phyloP scores from a whole-genome alignment of 2,797 vertebrate genomes.

The Austrolebias charrua region DNA sequence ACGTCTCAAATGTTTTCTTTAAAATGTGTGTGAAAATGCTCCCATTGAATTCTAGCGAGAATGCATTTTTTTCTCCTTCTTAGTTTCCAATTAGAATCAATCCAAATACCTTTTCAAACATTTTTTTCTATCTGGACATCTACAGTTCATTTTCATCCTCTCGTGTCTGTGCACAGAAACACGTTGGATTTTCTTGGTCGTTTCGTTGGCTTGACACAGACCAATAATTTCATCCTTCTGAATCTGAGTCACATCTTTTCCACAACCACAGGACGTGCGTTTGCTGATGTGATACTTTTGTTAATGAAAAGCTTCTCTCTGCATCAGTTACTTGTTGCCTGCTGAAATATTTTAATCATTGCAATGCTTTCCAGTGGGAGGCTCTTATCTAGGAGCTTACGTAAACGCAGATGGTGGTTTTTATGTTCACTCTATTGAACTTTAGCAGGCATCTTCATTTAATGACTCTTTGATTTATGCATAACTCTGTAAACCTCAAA shows the following conservation, averaged over 20 bases:
- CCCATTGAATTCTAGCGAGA: no score
- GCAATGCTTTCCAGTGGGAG: background rate
- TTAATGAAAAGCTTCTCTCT: slow-evolving; percentile 7
- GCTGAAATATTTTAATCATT: slow-evolving; percentile 1
- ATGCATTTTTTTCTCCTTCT: background rate
- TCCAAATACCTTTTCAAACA: background rate
- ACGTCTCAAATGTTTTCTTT: background rate
- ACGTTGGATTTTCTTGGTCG: background rate
- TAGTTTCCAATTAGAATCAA: background rate
- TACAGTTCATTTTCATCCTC: background rate
- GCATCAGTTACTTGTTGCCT: background rate
- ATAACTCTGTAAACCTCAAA: background rate
- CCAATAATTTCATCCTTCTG: background rate
- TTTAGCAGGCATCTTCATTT: background rate
- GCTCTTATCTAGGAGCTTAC: background rate
- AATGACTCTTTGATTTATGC: background rate
- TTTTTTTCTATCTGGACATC: background rate
- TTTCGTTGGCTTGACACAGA: background rate
- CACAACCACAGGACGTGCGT: background rate
- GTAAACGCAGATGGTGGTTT: background rate
- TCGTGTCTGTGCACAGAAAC: background rate
- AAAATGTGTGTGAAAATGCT: no score
- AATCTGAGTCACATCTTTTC: background rate
- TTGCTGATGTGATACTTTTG: slow-evolving; percentile 5
- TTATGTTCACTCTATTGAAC: background rate